Evolutionary conservation across 1,140 invertebrate species (phyloP), one percentile per base, ranked within the genome.

Genomic region (Idris sp.): DNA sequence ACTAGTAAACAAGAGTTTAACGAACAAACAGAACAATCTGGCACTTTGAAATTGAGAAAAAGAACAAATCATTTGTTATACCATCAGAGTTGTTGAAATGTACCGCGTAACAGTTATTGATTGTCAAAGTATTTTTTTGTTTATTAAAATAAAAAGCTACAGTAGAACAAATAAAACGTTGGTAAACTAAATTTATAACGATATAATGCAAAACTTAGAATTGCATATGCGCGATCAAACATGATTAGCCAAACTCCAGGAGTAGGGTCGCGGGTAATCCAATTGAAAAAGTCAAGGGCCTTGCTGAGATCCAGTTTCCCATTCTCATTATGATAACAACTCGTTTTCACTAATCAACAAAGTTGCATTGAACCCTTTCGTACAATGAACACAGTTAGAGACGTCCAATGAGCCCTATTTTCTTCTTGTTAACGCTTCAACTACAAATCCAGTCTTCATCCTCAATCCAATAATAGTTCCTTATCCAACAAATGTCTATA

Each of bases 341-440:
- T 68, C 72, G 79, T 75, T 68, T 64, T 35, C 15, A 33, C 68
- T 68, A 49, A 61, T 72, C 74, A 77, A 72, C 51, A 22, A 35
- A 58, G 22, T 36, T 40, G 5, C 30, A 26, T 30, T 53, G 51
- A 65, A 61, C 65, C 49, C 68, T 40, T 58, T 38, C 31, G 22
- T 38, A 78, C 77, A 81, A 80, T 83, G 76, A 79, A 31, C 36
- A 65, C 73, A 68, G 74, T 83, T 81, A 79, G 68, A 78, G 33
- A 59, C 56, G 53, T n/a, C n/a, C 76, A 83, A 85, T 83, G 83
- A 82, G 46, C 33, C 53, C 61, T 46, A 80, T 81, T 82, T 76
- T 59, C 43, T 46, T 46, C 65, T 64, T 74, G 61, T 79, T 79
- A 77, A 58, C 40, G 9, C 28, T 4, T n/a, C n/a, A n/a, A n/a